Base-by-base conservation (phyloP, 2,888 invertebrate genomes). In the Apomyelois bistriatella region DNA sequence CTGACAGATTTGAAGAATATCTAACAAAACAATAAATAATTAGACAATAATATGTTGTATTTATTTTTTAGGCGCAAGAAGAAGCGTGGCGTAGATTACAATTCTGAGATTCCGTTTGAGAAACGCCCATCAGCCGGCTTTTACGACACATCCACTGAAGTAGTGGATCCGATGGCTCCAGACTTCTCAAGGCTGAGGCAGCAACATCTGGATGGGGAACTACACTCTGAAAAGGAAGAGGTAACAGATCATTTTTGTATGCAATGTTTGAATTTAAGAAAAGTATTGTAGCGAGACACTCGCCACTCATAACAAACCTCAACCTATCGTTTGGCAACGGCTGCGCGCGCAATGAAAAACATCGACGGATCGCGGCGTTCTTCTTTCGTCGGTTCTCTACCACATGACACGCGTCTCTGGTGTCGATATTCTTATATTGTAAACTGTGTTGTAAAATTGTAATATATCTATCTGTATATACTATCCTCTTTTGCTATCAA, bases 61-160 rank as follows among this genome's bases (percentile, higher is more conserved):
- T 40, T 16, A 3, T 16, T 10, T 16, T 1, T 7, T 61, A 91
- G 93, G 17, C 92, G 94, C 53, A 94, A 94, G 70, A 94, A 93
- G 73, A 94, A 97, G 76, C 94, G 98, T 9, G 97, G 98, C 0
- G 97, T 99, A 3, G 98, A 99, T 80, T 99, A 99, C 87, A 99
- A 99, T 79, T 93, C 95, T 0, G 99, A 99, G 87, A 95, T 99
- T 65, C 98, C 99, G 0, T 99, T 99, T 82, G 99, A 99, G 76
- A 99, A 99, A 85, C 92, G 93, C 37, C 98, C 99, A 0, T 95
- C 98, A 0, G 72, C 94, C 9, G 99, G 99, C 0, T 99, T 99
- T 83, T 98, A 98, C 76, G 98, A 99, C 78, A 99, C 99, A 0
- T 94, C 96, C 0, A 94, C 94, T 56, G 99, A 99, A 80, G 91